phyloP scores from a whole-genome alignment of 2,113 vertebrate genomes.

The Alligator sinensis region DNA sequence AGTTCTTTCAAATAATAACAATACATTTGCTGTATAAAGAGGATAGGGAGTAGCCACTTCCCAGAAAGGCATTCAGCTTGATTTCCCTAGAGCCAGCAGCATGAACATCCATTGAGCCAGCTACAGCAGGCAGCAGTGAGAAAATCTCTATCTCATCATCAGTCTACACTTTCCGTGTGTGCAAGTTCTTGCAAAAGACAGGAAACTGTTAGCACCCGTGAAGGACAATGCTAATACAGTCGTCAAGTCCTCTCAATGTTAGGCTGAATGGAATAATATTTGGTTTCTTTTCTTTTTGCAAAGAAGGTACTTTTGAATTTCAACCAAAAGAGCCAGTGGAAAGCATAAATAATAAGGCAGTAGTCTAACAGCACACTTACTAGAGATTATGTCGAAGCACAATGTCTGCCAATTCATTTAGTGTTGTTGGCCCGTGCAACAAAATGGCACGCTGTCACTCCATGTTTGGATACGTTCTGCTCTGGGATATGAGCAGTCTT shows the following conservation, averaged over 20 bases:
- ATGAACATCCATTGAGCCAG: conserved; percentile 56
- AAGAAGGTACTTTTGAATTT: neutral
- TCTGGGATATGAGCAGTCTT: conserved; percentile 38
- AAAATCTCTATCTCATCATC: conserved; percentile 55
- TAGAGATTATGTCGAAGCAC: conserved; percentile 10
- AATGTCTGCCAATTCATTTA: conserved; percentile 67
- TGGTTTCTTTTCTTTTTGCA: neutral
- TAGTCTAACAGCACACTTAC: neutral
- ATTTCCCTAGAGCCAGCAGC: conserved; percentile 67
- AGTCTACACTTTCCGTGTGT: neutral
- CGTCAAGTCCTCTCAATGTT: rapidly evolving
- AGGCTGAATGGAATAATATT: neutral
- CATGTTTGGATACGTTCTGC: conserved; percentile 59
- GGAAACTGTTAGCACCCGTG: neutral
- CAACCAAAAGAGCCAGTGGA: neutral
- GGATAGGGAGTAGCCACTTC: conserved; percentile 75
- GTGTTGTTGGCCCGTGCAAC: conserved; percentile 53
- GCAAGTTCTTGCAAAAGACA: neutral
- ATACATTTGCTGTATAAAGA: conserved; percentile 76
- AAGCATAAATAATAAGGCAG: neutral
- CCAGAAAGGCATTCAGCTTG: conserved; percentile 64
- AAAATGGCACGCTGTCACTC: conserved; percentile 46
- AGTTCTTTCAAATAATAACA: conserved; percentile 78
- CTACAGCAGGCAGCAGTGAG: conserved; percentile 52
- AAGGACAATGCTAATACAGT: neutral